Evolutionary conservation across 2,888 invertebrate genomes (phyloP), one percentile per base, ranked within the genome.

Genomic region (Sylvicola cinctus): DNA sequence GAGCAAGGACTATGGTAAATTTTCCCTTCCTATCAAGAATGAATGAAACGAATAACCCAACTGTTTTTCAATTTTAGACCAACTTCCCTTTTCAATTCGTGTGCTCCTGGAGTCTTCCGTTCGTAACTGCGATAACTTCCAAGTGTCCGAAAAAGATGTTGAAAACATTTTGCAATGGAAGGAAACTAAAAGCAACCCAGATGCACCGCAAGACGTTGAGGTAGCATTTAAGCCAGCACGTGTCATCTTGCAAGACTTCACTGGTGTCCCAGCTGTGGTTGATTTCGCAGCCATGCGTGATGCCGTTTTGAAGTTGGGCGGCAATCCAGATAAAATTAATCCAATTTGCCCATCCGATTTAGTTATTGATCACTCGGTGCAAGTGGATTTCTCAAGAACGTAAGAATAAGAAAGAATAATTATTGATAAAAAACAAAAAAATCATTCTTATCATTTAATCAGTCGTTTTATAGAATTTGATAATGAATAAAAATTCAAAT

Each of bases 211-310:
- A n/a, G 79, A 75, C 29, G 79, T 85, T 20, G 96, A 98, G 63
- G 78, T 98, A 20, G 79, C 93, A 0, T 98, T 96, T 57, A 88
- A 87, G 55, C 96, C 96, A 0, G 84, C 95, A 1, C 65, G 96
- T 44, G 96, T 96, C 37, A 81, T 98, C 41, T 62, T 98, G 15
- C 95, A 95, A 68, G 87, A 88, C 53, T 72, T 87, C 42, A 98
- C 95, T 11, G 96, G 96, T 3, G 95, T 98, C 0, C 96, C 96
- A 2, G 95, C 93, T 1, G 90, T 98, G 16, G 96, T 98, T 1
- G 96, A 98, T 60, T 90, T 98, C 61, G 96, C 96, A 11, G 91
- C 93, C 2, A 96, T 98, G 96, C 66, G 96, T 38, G 93, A 95
- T 58, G 91, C 93, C 1, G 87, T 98, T 0, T 70, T 78, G 44